Base-by-base conservation (phyloP, 2,888 invertebrate genomes). In the Phlogophora meticulosa region DNA sequence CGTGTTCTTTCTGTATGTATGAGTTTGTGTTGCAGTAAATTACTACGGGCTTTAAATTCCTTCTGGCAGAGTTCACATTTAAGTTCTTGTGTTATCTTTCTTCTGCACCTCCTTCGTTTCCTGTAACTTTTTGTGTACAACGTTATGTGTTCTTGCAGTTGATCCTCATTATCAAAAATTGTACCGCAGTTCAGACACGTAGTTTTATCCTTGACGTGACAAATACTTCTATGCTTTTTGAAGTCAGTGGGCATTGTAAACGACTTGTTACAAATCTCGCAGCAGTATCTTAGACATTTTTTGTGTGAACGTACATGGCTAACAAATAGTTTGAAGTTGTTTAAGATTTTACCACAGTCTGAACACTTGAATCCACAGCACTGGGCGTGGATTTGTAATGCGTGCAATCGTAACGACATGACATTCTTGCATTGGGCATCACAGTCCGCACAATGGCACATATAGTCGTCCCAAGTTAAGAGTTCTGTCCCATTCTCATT, bases 1-100 rank as follows among this genome's bases (percentile, higher is more conserved):
- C 93, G 83, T 11, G 90, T 90, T 0, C 94, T 91, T 74, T 95
- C 94, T 58, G 94, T 96, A 62, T 96, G 95, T 0, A 94, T 88
- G 1, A 92, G 68, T 61, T 90, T 91, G 63, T 95, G 95, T 34
- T 93, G 94, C 2, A 88, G 87, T 1, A 95, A 75, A 60, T 94
- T 94, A 20, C 93, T 92, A 1, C 90, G 81, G 0, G 94, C 91
- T 73, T 95, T 95, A 40, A 95, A 95, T 49, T 93, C 91, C 48
- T 94, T 94, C 7, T 87, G 79, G 38, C 95, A 95, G 56, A 89
- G 84, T 1, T 92, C 85, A 60, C 95, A 95, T 82, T 94, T 95
- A 0, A 93, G 73, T 15, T 92, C 90, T 0, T 60, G 38, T 0
- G 88, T 86, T 1, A 76, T 40, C 0, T 28, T 28, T 28, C 75